Percentiles rank a stretch among this genome's conserved stretches.
Evolutionary conservation across 2,113 vertebrate genomes (phyloP).

Genomic region (Rhinoderma darwinii): DNA sequence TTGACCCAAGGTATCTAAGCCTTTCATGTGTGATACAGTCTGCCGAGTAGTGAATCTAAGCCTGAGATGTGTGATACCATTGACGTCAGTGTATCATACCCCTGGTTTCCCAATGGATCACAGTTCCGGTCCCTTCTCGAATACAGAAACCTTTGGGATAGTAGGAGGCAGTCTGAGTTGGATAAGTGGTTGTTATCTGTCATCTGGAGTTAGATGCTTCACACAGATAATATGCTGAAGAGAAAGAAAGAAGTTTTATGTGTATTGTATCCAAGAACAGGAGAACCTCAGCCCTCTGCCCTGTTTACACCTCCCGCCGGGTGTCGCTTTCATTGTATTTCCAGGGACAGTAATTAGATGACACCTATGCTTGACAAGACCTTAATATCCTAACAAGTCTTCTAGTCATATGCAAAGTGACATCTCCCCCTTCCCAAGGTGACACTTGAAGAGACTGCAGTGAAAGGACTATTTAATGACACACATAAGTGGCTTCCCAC

Average conservation of each 20-base stretch:
- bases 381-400: slow-evolving; percentile 20
- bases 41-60: too few species aligned
- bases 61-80: too few species aligned
- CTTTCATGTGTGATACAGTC: too few species aligned
- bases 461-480: slow-evolving; percentile 26
- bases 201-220: not conserved
- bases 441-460: slow-evolving; percentile 7
- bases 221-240: not conserved
- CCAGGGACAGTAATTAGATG: slow-evolving; percentile 30
- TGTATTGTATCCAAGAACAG: not conserved
- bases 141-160: not conserved
- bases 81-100: too few species aligned
- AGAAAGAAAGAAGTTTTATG: not conserved
- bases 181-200: not conserved
- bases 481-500: slow-evolving; percentile 18
- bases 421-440: not conserved
- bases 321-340: slow-evolving; percentile 20
- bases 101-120: too few species aligned
- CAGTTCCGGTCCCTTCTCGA: not conserved
- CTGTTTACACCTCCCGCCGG: not conserved
- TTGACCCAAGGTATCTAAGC: not conserved
- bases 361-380: not conserved
- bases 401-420: slow-evolving; percentile 47
- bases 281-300: not conserved
- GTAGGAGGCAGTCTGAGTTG: not conserved